These are phyloP conservation scores for Tiliacea aurago DNA, from an alignment of 2,888 invertebrate genomes.

Conservation along the genomic window DNA sequence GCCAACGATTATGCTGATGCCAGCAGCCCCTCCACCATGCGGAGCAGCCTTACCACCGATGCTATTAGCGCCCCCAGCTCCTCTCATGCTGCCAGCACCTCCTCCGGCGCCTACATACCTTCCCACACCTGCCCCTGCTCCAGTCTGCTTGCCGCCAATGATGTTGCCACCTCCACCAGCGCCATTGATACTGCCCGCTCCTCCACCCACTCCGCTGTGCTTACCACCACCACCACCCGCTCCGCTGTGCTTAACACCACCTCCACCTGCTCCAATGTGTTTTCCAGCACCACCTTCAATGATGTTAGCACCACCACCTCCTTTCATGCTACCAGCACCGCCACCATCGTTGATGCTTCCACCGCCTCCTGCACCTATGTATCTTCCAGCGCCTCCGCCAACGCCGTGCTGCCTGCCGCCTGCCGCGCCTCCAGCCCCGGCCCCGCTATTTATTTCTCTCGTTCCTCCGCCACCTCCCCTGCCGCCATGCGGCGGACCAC, in stretches of 20 bases:
- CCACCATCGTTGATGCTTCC: constrained; percentile 52
- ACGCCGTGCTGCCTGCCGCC: constrained; percentile 60
- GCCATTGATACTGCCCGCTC: constrained; percentile 57
- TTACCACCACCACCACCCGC: constrained; percentile 34
- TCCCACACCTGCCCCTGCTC: constrained; percentile 66
- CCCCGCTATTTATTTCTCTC: constrained; percentile 76
- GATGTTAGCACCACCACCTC: constrained; percentile 55
- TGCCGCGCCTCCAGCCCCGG: constrained; percentile 63
- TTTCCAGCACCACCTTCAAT: constrained; percentile 51
- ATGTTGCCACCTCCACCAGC: constrained; percentile 63
- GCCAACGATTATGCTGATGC: constrained; percentile 81
- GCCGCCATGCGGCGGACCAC: constrained; percentile 64
- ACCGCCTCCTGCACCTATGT: constrained; percentile 51
- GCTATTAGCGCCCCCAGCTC: constrained; percentile 57
- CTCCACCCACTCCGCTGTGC: constrained; percentile 37
- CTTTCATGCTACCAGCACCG: constrained; percentile 55
- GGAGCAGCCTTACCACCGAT: constrained; percentile 67
- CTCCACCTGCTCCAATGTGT: constrained; percentile 54
- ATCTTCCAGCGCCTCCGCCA: constrained; percentile 55
- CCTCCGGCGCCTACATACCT: constrained; percentile 57
- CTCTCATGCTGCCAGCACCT: constrained; percentile 58
- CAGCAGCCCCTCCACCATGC: constrained; percentile 74
- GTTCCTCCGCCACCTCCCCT: constrained; percentile 74
- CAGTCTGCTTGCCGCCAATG: constrained; percentile 56
- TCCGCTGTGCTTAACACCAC: constrained; percentile 57